phyloP scores from a whole-genome alignment of 2,113 vertebrate species.

The Xenotilapia flavipinnis region DNA sequence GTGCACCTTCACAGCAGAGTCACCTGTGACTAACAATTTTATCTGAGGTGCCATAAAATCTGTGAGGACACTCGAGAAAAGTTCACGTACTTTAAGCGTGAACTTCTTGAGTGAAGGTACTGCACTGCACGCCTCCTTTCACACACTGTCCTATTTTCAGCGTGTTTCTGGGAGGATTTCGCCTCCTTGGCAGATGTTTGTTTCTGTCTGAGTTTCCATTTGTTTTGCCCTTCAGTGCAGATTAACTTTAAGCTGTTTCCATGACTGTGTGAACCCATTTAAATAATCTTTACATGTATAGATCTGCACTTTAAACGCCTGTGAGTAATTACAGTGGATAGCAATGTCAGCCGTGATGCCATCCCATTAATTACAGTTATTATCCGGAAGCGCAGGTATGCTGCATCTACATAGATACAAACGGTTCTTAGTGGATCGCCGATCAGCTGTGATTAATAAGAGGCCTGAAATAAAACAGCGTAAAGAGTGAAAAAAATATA shows the following conservation, averaged over 20 bases:
- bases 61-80: neutral
- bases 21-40: neutral
- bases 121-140: neutral
- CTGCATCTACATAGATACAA: neutral
- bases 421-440: neutral
- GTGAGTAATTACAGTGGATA: neutral
- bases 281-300: neutral
- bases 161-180: neutral
- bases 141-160: neutral
- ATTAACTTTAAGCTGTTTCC: neutral
- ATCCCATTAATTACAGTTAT: neutral
- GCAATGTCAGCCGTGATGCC: neutral
- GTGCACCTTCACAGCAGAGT: neutral
- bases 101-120: neutral
- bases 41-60: neutral
- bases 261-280: neutral
- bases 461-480: neutral
- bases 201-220: neutral
- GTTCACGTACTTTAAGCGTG: neutral
- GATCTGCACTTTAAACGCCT: neutral
- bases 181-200: neutral
- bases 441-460: neutral
- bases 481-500: neutral
- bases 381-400: neutral
- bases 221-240: slow-evolving; percentile 6